Conservation (phyloP, 2,888 invertebrate species). For the Monochamus alternatus region DNA sequence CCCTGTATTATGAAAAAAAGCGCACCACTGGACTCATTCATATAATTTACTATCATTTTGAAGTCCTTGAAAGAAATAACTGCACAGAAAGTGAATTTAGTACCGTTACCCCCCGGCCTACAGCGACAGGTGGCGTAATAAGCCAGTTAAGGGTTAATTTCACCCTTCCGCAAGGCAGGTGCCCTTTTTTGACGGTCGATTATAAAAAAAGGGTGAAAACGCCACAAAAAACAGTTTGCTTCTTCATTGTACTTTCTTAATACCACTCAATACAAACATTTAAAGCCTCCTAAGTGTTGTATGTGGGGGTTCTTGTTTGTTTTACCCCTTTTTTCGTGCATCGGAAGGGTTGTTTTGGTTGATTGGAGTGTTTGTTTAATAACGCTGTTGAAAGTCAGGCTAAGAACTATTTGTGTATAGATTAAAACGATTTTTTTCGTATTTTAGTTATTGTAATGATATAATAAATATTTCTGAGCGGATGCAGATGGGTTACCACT, state of each 20-base stretch:
- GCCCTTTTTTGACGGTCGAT: constrained; percentile 59
- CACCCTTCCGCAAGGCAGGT: constrained; percentile 63
- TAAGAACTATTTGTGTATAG: background rate
- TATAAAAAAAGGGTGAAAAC: constrained; percentile 58
- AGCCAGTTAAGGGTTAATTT: constrained; percentile 64
- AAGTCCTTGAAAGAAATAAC: constrained; percentile 3
- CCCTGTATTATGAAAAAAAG: no score
- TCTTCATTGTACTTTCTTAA: constrained; percentile 56
- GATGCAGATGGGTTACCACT: no score
- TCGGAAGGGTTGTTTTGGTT: constrained; percentile 10
- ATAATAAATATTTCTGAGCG: no score
- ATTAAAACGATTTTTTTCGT: background rate
- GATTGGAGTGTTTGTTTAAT: constrained; percentile 5
- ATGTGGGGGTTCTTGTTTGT: constrained; percentile 38
- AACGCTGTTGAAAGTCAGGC: background rate
- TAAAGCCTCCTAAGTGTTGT: constrained; percentile 47
- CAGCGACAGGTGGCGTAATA: constrained; percentile 53
- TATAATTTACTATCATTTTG: no score
- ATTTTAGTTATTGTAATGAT: no score
- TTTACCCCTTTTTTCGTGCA: constrained; percentile 42
- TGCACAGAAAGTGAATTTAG: constrained; percentile 50
- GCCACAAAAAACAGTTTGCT: constrained; percentile 47
- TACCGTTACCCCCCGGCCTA: constrained; percentile 48
- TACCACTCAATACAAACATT: constrained; percentile 52
- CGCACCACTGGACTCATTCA: no score